Conservation (phyloP, 2,113 vertebrate species). For the Clarias macrocephalus region DNA sequence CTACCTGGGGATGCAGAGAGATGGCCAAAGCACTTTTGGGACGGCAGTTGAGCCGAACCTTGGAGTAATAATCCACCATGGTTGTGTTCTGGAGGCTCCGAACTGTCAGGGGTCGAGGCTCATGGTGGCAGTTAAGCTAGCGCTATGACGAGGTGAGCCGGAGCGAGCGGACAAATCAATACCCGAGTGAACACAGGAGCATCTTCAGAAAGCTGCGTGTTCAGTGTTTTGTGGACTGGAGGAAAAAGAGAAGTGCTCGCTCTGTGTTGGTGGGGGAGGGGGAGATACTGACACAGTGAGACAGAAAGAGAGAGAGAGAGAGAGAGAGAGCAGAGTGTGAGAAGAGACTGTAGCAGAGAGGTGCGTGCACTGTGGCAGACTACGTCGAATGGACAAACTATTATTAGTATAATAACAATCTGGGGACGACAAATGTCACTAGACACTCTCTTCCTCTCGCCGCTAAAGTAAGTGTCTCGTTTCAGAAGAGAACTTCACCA, state of each 20-base stretch:
- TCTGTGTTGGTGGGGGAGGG: conserved; percentile 37
- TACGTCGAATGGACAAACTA: not conserved
- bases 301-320: not conserved
- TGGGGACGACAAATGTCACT: not conserved
- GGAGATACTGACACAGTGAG: conserved; percentile 15
- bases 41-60: conserved; percentile 35
- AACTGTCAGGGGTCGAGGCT: conserved; percentile 10
- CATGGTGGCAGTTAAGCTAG: conserved; percentile 7
- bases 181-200: not conserved
- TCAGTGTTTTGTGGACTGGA: conserved; percentile 53
- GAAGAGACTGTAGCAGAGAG: not conserved
- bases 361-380: not conserved
- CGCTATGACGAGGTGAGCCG: not conserved
- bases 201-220: conserved; percentile 49
- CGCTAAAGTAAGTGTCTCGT: conserved; percentile 25
- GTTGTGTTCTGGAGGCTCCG: conserved; percentile 6
- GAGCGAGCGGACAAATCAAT: not conserved
- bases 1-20: conserved; percentile 49
- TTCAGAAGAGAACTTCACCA: conserved; percentile 2
- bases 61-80: conserved; percentile 55
- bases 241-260: conserved; percentile 69
- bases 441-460: conserved; percentile 29
- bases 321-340: not conserved
- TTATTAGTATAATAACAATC: not conserved
- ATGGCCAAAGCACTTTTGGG: conserved; percentile 41